Evolutionary conservation across 2,113 vertebrate genomes (phyloP), one percentile per base, ranked within the genome.

Genomic region (Hemiscyllium ocellatum): DNA sequence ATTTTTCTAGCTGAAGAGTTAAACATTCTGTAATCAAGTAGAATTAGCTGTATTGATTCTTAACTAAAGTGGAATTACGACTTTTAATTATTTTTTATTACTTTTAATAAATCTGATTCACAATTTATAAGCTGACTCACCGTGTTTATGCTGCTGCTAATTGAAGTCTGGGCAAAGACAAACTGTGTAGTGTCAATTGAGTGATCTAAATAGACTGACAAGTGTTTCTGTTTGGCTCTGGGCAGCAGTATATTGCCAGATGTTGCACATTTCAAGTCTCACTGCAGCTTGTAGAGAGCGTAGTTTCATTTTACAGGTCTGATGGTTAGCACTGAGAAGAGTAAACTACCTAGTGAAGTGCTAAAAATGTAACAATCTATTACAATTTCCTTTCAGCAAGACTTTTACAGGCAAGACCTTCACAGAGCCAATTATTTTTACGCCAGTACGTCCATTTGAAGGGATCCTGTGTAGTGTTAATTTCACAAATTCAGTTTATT

Each of bases 91-190:
- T 61, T 61, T 61, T 61, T 61, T 61, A 37, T 22, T n/a, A 65
- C 33, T 66, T 91, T 65, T 91, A 66, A 66, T 91, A 91, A 91
- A 93, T 93, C 89, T 93, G 89, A n/a, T 37, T 37, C 61, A 37
- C 66, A 93, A 61, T 93, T 66, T 93, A n/a, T 93, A 93, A 93
- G 33, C 61, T 93, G 89, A 93, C 15, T 93, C 89, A 93, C 33
- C 19, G 33, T 65, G 61, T 37, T 93, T 93, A 68, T n/a, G 37
- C 33, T 61, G 66, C 33, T 66, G 61, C 65, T 93, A 93, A 93
- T 90, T 65, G 26, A 65, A 17, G 29, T 90, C 52, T 65, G 15
- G 52, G 86, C 26, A 29, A 65, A 90, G 52, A 15, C 13, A 61
- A 90, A 61, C 61, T 17, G 33, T 33, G 33, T 37, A 19, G 56